These are phyloP conservation scores for Habroteleia sp. DNA, from an alignment of 2,888 invertebrate species.

Conservation along the genomic window DNA sequence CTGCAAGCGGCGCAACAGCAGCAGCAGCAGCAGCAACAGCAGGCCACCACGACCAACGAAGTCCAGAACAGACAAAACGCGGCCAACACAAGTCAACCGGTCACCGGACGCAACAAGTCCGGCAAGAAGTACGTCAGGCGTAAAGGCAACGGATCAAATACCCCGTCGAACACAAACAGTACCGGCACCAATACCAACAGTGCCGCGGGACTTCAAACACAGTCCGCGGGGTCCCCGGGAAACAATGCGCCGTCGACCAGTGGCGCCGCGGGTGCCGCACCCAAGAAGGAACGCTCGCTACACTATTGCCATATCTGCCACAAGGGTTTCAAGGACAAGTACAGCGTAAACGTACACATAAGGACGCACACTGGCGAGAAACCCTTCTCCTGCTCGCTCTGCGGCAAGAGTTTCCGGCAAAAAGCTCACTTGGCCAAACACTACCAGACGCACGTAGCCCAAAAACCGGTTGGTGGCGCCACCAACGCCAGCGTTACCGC, in stretches of 20 bases:
- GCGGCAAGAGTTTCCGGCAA: constrained; percentile 95
- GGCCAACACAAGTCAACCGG: not conserved
- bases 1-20: constrained; percentile 74
- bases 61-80: constrained; percentile 10
- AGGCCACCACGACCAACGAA: constrained; percentile 1
- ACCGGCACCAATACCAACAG: not conserved
- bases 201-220: not conserved
- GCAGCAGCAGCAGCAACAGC: no score
- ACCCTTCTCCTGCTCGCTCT: constrained; percentile 96
- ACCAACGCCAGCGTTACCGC: constrained; percentile 72
- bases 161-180: not conserved
- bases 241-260: constrained; percentile 82
- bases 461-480: constrained; percentile 86
- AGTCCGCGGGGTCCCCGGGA: constrained; percentile 66
- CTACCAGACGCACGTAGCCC: constrained; percentile 95
- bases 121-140: constrained; percentile 22
- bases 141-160: constrained; percentile 15
- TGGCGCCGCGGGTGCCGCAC: constrained; percentile 84
- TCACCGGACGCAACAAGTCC: constrained; percentile 71
- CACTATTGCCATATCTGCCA: constrained; percentile 97
- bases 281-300: constrained; percentile 83
- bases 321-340: constrained; percentile 97
- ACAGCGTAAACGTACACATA: constrained; percentile 98
- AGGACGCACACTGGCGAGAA: constrained; percentile 99
- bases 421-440: constrained; percentile 96